phyloP scores from a whole-genome alignment of 2,888 invertebrate species.

The Yponomeuta malinellus region DNA sequence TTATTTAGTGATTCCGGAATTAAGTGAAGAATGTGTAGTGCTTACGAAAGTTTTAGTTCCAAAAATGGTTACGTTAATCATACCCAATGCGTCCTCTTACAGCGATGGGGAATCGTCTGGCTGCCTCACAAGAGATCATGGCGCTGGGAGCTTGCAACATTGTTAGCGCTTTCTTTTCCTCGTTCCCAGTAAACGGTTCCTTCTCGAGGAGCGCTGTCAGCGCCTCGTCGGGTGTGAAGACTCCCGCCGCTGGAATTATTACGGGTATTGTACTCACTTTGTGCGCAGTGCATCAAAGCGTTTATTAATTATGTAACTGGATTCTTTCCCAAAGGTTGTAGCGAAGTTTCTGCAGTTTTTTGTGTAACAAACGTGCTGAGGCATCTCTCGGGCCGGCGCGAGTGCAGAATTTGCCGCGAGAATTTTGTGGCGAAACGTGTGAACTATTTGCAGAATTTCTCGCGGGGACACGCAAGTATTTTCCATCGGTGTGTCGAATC shows the following conservation, averaged over 20 bases:
- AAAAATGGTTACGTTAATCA: too few relatives aligned
- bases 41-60: too few relatives aligned
- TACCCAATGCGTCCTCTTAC: constrained; percentile 19
- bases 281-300: not conserved
- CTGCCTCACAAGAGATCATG: constrained; percentile 88
- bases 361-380: too few relatives aligned
- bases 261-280: constrained; percentile 68
- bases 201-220: constrained; percentile 87
- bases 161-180: constrained; percentile 83
- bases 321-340: not conserved
- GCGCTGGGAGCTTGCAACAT: constrained; percentile 86
- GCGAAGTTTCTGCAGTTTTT: not conserved
- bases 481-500: not conserved
- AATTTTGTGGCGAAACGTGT: too few relatives aligned
- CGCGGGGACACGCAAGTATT: not conserved
- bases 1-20: too few relatives aligned
- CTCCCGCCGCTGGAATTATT: constrained; percentile 84
- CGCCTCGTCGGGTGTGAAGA: constrained; percentile 85
- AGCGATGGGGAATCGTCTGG: constrained; percentile 82
- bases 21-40: too few relatives aligned
- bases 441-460: too few relatives aligned
- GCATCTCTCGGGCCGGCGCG: too few relatives aligned
- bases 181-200: constrained; percentile 85
- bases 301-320: not conserved
- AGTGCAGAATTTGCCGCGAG: too few relatives aligned